Base-by-base conservation (phyloP, 2,888 invertebrate genomes). In the Andrena dorsata region DNA sequence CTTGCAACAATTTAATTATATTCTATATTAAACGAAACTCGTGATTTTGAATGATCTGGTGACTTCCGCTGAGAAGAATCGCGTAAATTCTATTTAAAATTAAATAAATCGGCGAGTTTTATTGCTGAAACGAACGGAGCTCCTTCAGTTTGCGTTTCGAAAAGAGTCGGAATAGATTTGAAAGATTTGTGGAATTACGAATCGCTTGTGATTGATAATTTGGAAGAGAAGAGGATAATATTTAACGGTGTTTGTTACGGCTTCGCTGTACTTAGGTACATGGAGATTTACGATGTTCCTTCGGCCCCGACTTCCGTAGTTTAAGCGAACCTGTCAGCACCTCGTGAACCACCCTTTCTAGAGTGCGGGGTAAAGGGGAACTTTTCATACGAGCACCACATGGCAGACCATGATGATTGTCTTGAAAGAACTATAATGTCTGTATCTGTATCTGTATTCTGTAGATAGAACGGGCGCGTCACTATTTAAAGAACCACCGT, bases 261-360 rank as follows among this genome's bases (percentile, higher is more conserved):
- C 16, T 47, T 41, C 8, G 30, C 49, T 20, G 7, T 60, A 30
- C 20, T 13, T 13, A 35, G 16, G 13, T 60, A 30, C 20, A 13
- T 8, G 20, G 35, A 82, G 76, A 89, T 88, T 88, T 90, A 90
- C 82, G 76, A 84, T 71, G 68, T 78, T 76, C 83, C 79, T 86
- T 88, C 81, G 82, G 87, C 88, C 85, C 88, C 81, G 83, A 87
- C 88, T 91, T 92, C 85, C 83, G 86, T 82, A 86, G 82, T 85
- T 86, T 90, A 91, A 91, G 88, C 88, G 86, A 65, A 81, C 76
- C 82, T 90, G 89, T 92, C 92, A 90, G 82, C 92, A 86, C 86
- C 78, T 91, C 90, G 86, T 90, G 90, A 91, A 91, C 82, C 81
- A 70, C 70, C 74, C 58, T 70, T 32, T 86, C 76, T 51, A 20